Evolutionary conservation across 2,888 invertebrate genomes (phyloP).

Genomic region (Anodontia alba): DNA sequence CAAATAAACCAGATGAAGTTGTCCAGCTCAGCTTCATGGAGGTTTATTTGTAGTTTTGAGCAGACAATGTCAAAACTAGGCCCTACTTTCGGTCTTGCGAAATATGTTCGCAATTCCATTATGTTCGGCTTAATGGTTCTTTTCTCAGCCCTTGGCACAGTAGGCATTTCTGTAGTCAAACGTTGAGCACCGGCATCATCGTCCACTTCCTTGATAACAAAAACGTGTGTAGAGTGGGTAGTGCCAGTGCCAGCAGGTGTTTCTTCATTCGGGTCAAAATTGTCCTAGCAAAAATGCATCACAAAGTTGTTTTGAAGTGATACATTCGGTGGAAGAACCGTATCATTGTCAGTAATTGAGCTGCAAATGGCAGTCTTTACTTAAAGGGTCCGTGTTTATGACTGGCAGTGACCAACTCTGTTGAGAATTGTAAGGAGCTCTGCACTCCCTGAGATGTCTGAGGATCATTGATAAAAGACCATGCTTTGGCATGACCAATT

Average conservation of each 20-base stretch:
- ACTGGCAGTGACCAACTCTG: too few relatives aligned
- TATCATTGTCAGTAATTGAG: too few relatives aligned
- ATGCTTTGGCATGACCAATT: too few relatives aligned
- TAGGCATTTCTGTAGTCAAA: neutral
- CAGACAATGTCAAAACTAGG: too few relatives aligned
- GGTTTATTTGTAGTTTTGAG: too few relatives aligned
- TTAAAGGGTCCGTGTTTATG: too few relatives aligned
- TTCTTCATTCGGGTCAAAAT: slow-evolving; percentile 45
- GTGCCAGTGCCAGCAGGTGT: neutral
- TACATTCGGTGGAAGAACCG: too few relatives aligned
- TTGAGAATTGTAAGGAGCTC: slow-evolving; percentile 44
- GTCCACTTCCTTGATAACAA: neutral
- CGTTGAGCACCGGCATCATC: neutral
- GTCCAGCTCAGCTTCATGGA: neutral
- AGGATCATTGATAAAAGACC: slow-evolving; percentile 23
- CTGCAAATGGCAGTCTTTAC: too few relatives aligned
- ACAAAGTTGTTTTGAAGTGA: slow-evolving; percentile 37
- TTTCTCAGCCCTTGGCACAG: neutral
- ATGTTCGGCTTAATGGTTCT: neutral
- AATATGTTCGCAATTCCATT: neutral
- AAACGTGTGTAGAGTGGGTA: neutral
- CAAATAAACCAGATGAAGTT: neutral
- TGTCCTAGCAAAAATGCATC: slow-evolving; percentile 50
- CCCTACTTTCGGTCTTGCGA: too few relatives aligned
- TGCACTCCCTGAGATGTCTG: slow-evolving; percentile 50